phyloP scores from a whole-genome alignment of 2,797 vertebrate species.

The Etheostoma nigrum region DNA sequence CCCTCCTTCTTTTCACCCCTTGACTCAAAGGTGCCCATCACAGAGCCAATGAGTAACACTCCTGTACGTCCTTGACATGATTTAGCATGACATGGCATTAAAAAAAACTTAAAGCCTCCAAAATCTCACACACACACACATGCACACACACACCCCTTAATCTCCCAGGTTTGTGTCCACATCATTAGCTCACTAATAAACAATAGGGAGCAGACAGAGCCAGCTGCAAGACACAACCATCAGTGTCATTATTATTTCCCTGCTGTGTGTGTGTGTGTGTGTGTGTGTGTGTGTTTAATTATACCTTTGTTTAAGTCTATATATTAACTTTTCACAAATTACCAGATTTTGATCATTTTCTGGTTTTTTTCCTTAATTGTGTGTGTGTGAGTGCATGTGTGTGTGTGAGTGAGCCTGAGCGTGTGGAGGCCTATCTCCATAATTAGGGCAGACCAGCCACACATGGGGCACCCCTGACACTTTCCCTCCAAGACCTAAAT shows the following conservation, averaged over 20 bases:
- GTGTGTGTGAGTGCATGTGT: constrained; percentile 5
- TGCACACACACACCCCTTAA: constrained; percentile 6
- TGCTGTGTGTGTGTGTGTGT: constrained; percentile 28
- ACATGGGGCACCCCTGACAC: constrained; percentile 78
- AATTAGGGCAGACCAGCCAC: constrained; percentile 79
- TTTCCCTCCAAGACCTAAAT: constrained; percentile 77
- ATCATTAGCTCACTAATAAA: constrained; percentile 62
- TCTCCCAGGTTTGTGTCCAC: constrained; percentile 37
- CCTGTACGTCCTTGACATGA: constrained; percentile 33
- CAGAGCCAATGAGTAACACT: constrained; percentile 51
- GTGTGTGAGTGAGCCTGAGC: constrained; percentile 4
- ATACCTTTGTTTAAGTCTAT: constrained; percentile 40
- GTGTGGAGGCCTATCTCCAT: constrained; percentile 62
- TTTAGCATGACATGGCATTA: constrained; percentile 19
- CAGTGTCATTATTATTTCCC: constrained; percentile 55
- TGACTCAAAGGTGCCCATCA: constrained; percentile 44
- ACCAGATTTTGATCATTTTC: constrained; percentile 64
- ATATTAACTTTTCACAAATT: constrained; percentile 62
- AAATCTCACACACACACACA: not conserved
- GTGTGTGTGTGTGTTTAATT: not conserved
- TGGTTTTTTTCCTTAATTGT: constrained; percentile 33
- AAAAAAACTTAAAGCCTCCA: not conserved
- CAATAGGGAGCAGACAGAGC: constrained; percentile 55
- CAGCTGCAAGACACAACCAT: constrained; percentile 68
- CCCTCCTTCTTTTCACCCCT: not conserved